These are phyloP conservation scores for Etia nguti DNA, from an alignment of 2,113 vertebrate genomes.

Conservation along the genomic window DNA sequence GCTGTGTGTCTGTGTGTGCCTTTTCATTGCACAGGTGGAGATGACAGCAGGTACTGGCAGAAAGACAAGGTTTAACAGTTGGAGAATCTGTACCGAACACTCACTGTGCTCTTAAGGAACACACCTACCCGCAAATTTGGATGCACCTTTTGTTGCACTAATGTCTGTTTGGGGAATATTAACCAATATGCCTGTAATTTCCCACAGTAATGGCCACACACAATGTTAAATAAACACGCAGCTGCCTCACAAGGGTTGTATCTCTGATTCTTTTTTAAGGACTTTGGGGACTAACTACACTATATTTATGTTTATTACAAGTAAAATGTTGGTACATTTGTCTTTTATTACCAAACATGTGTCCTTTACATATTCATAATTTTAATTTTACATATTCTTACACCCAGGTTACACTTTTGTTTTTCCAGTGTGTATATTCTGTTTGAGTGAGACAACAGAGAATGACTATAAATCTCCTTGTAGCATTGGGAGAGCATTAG, in stretches of 20 bases:
- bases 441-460: neutral
- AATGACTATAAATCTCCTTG: conserved; percentile 17
- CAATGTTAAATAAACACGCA: neutral
- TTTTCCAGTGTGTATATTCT: neutral
- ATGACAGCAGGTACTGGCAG: conserved; percentile 45
- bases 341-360: neutral
- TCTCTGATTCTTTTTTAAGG: neutral
- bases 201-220: neutral
- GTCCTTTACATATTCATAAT: neutral
- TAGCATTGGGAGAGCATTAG: neutral
- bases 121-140: neutral
- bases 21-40: conserved; percentile 48
- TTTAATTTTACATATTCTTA: neutral
- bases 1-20: conserved; percentile 10
- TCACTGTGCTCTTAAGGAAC: conserved; percentile 18
- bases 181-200: neutral
- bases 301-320: neutral
- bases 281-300: neutral
- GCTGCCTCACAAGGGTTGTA: neutral
- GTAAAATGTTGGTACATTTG: neutral
- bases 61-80: conserved; percentile 54
- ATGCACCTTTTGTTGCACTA: neutral
- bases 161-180: neutral
- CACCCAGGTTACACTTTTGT: neutral
- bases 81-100: conserved; percentile 40